Evolutionary conservation across 2,888 invertebrate species (phyloP).

Genomic region (Phania funesta): DNA sequence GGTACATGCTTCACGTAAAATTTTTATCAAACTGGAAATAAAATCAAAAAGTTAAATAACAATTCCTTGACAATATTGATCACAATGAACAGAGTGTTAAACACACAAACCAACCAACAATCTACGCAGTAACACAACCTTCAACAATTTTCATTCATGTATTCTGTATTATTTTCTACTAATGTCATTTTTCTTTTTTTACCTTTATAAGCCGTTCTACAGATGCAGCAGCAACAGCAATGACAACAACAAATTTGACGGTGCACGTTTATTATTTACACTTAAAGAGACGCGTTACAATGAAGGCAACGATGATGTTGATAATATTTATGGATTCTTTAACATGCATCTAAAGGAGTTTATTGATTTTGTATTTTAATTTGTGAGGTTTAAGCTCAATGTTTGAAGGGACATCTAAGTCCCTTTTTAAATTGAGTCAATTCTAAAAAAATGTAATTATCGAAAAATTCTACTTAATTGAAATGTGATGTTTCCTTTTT

Average conservation of each 20-base stretch:
- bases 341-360: constrained; percentile 1
- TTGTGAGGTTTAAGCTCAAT: no score
- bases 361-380: background rate
- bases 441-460: no score
- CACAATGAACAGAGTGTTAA: constrained; percentile 38
- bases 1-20: background rate
- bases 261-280: constrained; percentile 64
- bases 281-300: constrained; percentile 41
- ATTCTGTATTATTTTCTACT: constrained; percentile 16
- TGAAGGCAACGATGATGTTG: constrained; percentile 36
- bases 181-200: constrained; percentile 14
- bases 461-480: no score
- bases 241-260: constrained; percentile 38
- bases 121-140: constrained; percentile 24
- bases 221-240: constrained; percentile 18
- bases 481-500: no score
- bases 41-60: constrained; percentile 31
- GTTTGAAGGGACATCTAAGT: no score
- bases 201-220: constrained; percentile 12
- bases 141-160: constrained; percentile 48
- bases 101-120: background rate
- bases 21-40: background rate
- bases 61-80: constrained; percentile 43
- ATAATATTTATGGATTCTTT: constrained; percentile 33
- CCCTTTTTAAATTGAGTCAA: no score